Percentiles rank a stretch among this genome's conserved stretches.
Evolutionary conservation across 2,113 vertebrate species (phyloP).

Genomic region (Amblyornis subalaris): DNA sequence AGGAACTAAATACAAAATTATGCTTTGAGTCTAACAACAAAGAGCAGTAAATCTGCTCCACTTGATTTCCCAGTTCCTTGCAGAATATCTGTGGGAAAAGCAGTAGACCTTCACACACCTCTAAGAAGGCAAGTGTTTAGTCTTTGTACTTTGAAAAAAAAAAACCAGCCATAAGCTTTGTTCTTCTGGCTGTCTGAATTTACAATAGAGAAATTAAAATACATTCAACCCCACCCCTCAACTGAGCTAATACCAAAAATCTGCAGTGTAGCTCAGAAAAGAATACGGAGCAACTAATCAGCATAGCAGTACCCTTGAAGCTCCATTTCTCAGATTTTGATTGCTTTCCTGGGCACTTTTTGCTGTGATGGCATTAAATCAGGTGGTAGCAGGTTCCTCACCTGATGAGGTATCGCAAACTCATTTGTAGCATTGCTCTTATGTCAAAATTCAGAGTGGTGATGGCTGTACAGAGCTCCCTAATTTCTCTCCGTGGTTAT

Average conservation of each 20-base stretch:
- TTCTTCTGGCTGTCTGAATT: not conserved
- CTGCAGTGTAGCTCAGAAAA: not conserved
- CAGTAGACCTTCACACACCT: not conserved
- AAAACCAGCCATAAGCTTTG: not conserved
- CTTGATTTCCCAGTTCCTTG: not conserved
- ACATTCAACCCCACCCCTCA: not conserved
- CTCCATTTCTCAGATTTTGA: not conserved
- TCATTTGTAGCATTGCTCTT: not conserved
- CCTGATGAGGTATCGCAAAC: not conserved
- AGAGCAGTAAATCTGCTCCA: not conserved
- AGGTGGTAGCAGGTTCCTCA: not conserved
- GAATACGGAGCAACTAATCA: not conserved
- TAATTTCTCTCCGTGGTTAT: not conserved
- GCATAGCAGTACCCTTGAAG: accelerated
- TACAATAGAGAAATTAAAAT: not conserved
- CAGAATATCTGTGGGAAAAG: not conserved
- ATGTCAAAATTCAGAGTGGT: not conserved
- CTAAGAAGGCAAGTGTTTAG: not conserved
- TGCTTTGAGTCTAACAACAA: not conserved
- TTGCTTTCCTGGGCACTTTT: not conserved
- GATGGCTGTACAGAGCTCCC: not conserved
- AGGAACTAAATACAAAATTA: not conserved
- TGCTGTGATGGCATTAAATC: not conserved
- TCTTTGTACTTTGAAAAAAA: not conserved
- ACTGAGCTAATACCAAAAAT: not conserved